Evolutionary conservation across 2,888 invertebrate genomes (phyloP).

Genomic region (Myathropa florea): DNA sequence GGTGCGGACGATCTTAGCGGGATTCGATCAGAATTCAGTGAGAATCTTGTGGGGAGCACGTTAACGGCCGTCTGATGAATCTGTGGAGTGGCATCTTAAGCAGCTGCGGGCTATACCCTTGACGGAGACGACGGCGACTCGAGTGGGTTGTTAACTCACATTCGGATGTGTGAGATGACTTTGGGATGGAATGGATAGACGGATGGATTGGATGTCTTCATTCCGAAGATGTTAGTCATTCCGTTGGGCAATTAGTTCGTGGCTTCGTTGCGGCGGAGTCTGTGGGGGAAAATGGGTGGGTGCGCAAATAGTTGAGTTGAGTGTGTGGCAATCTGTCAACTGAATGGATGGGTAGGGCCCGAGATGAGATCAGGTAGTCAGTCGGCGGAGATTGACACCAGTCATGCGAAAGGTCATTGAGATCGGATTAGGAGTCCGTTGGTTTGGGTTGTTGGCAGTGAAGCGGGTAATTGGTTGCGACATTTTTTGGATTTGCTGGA

Average conservation of each 20-base stretch:
- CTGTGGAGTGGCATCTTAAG: background rate
- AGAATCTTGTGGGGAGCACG: background rate
- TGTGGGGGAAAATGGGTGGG: background rate
- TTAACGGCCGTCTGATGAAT: conserved; percentile 2
- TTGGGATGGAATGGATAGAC: background rate
- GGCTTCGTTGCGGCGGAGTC: background rate
- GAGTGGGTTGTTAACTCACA: background rate
- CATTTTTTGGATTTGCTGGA: too few relatives aligned
- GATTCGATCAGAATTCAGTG: background rate
- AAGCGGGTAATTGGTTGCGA: too few relatives aligned
- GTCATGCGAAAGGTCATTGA: background rate
- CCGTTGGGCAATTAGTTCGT: background rate
- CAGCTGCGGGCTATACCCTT: background rate
- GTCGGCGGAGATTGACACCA: background rate
- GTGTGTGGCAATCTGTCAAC: background rate
- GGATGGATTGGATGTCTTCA: background rate
- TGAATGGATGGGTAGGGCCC: background rate
- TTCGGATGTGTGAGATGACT: background rate
- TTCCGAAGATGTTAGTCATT: background rate
- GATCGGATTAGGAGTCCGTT: background rate
- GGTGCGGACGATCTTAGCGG: background rate
- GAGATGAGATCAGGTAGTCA: background rate
- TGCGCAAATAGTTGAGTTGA: background rate
- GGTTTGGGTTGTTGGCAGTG: background rate
- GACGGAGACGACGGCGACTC: background rate